These are phyloP conservation scores for Geotrypetes seraphini DNA, from an alignment of 2,797 vertebrate species.

Conservation along the genomic window DNA sequence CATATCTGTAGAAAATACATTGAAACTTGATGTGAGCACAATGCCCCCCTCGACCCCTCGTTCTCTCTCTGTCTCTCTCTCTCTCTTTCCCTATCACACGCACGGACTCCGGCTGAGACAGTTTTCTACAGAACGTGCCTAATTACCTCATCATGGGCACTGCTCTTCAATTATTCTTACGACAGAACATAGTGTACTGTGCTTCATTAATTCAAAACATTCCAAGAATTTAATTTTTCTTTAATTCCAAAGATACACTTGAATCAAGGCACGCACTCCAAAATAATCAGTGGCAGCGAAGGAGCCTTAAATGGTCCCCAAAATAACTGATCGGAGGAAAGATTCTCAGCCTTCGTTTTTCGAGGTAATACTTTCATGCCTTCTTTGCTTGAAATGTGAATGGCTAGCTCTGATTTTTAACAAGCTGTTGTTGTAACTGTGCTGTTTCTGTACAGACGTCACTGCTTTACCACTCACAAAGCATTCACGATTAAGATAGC, in stretches of 20 bases:
- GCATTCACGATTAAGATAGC: no score
- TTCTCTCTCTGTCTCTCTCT: no score
- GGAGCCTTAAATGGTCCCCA: neutral
- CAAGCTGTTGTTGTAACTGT: no score
- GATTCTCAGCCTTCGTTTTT: slow-evolving; percentile 4
- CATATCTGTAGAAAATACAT: no score
- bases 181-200: slow-evolving; percentile 6
- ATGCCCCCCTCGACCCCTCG: no score
- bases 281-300: slow-evolving; percentile 2
- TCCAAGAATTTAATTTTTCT: neutral
- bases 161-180: slow-evolving; percentile 12
- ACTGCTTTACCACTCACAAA: no score
- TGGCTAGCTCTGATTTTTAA: slow-evolving; percentile 5
- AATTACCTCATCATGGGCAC: neutral
- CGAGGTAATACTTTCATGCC: slow-evolving; percentile 6
- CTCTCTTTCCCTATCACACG: no score
- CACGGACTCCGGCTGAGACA: no score
- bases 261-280: slow-evolving; percentile 1
- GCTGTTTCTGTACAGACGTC: no score
- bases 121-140: no score
- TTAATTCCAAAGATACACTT: slow-evolving; percentile 7
- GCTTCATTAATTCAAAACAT: slow-evolving; percentile 8
- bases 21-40: no score
- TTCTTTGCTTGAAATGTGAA: slow-evolving; percentile 1
- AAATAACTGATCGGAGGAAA: slow-evolving; percentile 6